Conservation (phyloP, 2,113 vertebrate genomes). For the Echinops telfairi region DNA sequence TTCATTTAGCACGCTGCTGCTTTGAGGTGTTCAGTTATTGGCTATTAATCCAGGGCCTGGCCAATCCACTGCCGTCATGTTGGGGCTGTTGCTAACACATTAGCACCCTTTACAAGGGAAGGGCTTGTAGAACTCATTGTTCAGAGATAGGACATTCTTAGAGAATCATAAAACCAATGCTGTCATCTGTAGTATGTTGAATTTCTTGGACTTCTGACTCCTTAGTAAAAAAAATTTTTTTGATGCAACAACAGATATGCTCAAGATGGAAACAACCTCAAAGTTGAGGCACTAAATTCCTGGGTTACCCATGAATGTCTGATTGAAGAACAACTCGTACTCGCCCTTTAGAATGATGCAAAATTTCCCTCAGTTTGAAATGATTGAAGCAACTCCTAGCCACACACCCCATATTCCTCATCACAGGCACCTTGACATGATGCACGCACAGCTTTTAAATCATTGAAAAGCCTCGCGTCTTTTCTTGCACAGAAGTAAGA, state of each 20-base stretch:
- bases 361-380: no score
- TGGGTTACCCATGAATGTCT: not conserved
- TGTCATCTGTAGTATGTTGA: not conserved
- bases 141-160: slow-evolving; percentile 38
- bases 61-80: not conserved
- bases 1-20: not conserved
- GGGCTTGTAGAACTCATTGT: slow-evolving; percentile 14
- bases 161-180: not conserved
- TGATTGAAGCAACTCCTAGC: no score
- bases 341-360: not conserved
- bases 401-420: no score
- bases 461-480: no score
- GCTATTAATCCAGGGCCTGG: not conserved
- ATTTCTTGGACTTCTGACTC: slow-evolving; percentile 27
- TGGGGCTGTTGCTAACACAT: slow-evolving; percentile 38
- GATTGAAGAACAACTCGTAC: not conserved
- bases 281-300: not conserved
- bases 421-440: no score
- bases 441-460: no score
- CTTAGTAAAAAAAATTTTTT: not conserved
- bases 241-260: not conserved
- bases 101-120: slow-evolving; percentile 9
- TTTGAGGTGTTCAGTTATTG: slow-evolving; percentile 1
- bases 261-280: not conserved
- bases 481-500: no score